phyloP scores from a whole-genome alignment of 1,140 invertebrate genomes.

The Caenorhabditis remanei region DNA sequence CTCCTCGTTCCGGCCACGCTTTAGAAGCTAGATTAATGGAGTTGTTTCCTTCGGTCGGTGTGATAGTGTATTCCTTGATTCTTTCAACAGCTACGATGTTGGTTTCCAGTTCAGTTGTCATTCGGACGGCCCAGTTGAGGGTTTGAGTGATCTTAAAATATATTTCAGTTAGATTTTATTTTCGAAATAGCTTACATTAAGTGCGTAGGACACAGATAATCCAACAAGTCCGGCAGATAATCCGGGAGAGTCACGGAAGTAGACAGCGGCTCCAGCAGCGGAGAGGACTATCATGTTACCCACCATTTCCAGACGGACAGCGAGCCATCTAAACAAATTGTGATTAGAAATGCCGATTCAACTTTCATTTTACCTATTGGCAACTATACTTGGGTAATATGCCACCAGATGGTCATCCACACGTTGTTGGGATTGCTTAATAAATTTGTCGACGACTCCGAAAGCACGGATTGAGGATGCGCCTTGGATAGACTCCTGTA shows the following conservation, averaged over 20 bases:
- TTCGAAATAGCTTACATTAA: conserved; percentile 65
- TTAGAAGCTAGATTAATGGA: not conserved
- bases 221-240: conserved; percentile 81
- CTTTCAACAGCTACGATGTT: conserved; percentile 98
- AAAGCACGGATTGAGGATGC: conserved; percentile 79
- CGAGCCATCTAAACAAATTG: conserved; percentile 77
- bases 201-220: conserved; percentile 77
- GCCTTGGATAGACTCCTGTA: conserved; percentile 79
- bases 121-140: conserved; percentile 93
- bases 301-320: conserved; percentile 79
- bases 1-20: conserved; percentile 46
- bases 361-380: conserved; percentile 61
- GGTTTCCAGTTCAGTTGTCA: conserved; percentile 95
- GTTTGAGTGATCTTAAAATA: conserved; percentile 86
- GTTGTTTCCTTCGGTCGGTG: conserved; percentile 46
- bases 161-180: not conserved
- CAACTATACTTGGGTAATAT: conserved; percentile 66
- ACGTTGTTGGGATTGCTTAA: conserved; percentile 57
- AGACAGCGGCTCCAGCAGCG: conserved; percentile 79
- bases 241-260: conserved; percentile 76
- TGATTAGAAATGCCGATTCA: no score
- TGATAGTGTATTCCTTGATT: conserved; percentile 90
- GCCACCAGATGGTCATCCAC: conserved; percentile 60
- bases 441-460: conserved; percentile 66
- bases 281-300: conserved; percentile 80